Conservation (phyloP, 2,113 vertebrate species). For the Lycocorax pyrrhopterus region DNA sequence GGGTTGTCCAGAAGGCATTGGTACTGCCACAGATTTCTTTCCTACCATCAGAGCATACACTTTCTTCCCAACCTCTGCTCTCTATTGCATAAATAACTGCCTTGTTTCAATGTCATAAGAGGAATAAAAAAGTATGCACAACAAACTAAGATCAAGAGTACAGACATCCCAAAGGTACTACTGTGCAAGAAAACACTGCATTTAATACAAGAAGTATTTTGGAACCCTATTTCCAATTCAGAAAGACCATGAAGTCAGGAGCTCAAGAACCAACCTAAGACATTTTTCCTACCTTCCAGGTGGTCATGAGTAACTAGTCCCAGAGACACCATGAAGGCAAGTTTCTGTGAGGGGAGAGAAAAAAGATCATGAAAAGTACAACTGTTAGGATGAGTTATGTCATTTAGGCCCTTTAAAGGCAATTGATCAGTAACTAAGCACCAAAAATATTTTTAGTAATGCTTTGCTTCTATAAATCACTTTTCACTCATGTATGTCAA, state of each 20-base stretch:
- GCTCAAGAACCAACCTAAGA: neutral
- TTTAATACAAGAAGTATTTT: neutral
- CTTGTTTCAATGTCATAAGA: neutral
- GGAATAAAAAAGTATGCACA: neutral
- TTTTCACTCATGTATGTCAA: neutral
- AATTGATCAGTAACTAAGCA: neutral
- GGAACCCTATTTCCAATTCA: neutral
- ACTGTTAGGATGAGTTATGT: neutral
- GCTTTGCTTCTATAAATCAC: neutral
- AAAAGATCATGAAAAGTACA: neutral
- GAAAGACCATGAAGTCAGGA: neutral
- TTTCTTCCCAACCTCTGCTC: neutral
- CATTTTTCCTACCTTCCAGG: conserved; percentile 86
- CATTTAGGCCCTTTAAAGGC: neutral
- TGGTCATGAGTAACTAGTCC: conserved; percentile 96
- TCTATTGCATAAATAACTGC: neutral
- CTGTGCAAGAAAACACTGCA: neutral
- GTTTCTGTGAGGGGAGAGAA: conserved; percentile 82
- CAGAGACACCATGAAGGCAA: conserved; percentile 98
- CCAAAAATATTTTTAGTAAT: neutral
- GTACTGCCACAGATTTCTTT: neutral
- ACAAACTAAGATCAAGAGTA: neutral
- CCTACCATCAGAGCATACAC: neutral
- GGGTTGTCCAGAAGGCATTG: neutral
- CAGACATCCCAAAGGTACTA: neutral